These are phyloP conservation scores for Frieseomelitta varia DNA, from an alignment of 1,140 invertebrate genomes.

Conservation along the genomic window DNA sequence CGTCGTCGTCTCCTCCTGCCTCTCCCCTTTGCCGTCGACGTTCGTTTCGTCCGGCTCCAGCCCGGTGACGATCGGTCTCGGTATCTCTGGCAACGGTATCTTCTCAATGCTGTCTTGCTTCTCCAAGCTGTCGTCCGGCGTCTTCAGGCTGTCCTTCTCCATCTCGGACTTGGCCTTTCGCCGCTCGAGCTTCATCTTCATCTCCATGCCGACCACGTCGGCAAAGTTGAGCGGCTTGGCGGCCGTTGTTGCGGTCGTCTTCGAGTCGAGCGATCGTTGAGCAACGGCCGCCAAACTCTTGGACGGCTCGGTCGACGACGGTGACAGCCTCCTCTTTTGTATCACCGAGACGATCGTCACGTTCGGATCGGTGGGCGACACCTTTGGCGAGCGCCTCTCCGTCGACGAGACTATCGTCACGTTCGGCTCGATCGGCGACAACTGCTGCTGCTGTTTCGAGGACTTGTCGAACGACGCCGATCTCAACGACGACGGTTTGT, in stretches of 20 bases:
- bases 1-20: too few species aligned
- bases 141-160: slow-evolving; percentile 72
- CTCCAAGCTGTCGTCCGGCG: slow-evolving; percentile 76
- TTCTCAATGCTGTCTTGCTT: slow-evolving; percentile 80
- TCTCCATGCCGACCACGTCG: slow-evolving; percentile 76
- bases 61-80: not conserved
- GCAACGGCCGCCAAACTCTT: slow-evolving; percentile 27
- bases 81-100: slow-evolving; percentile 79
- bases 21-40: too few species aligned
- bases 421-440: slow-evolving; percentile 73
- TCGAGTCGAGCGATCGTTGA: slow-evolving; percentile 63
- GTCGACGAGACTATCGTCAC: slow-evolving; percentile 73
- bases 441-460: slow-evolving; percentile 65
- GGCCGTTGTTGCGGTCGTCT: too few species aligned
- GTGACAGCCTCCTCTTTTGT: slow-evolving; percentile 73
- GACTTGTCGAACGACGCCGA: slow-evolving; percentile 73
- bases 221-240: slow-evolving; percentile 73
- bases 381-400: slow-evolving; percentile 66
- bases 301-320: slow-evolving; percentile 64
- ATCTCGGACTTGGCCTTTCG: slow-evolving; percentile 64
- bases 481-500: slow-evolving; percentile 65
- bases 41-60: too few species aligned
- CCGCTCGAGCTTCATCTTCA: slow-evolving; percentile 75
- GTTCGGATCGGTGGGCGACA: slow-evolving; percentile 73
- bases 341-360: slow-evolving; percentile 76